Evolutionary conservation across 2,888 invertebrate genomes (phyloP), one percentile per base, ranked within the genome.

Genomic region (Drosophila nigricruria): DNA sequence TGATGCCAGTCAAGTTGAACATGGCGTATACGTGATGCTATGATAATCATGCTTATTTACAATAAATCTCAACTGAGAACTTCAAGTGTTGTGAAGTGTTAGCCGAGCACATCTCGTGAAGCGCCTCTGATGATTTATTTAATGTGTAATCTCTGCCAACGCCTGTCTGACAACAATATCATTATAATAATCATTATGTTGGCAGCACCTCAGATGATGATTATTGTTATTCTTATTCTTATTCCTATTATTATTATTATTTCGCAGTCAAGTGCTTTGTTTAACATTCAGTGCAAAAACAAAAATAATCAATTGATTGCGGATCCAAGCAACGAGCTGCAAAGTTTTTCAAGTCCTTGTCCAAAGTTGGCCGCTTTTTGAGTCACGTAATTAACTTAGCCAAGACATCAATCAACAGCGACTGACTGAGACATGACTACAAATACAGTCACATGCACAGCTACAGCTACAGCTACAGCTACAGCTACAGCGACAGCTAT

Each of bases 31-130:
- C 86, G 86, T 86, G 86, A 87, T 89, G 82, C 81, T 73, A 87
- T 82, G 89, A 87, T 86, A 84, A 86, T 86, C 88, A 84, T 84
- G 86, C 89, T 84, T 89, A 89, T 86, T 86, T 82, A 86, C 85
- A 89, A 87, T 86, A 86, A 86, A 86, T 86, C 86, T 87, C 81
- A 70, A 64, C 89, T 50, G 68, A 62, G 70, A 58, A 64, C 82
- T 74, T 66, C 53, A 70, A 76, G 70, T 63, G 58, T 38, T 81
- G 74, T 83, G 84, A 84, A 84, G 89, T 84, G 88, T 84, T 87
- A 70, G 74, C 66, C 61, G 69, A 70, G 65, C 70, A 75, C 64
- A 71, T 70, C 70, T 56, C 74, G 67, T 66, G 53, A 66, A 77
- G 82, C 70, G 64, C 47, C 74, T 68, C 70, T 70, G 86, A 87